phyloP scores from a whole-genome alignment of 2,113 vertebrate species.

The Miniopterus natalensis region DNA sequence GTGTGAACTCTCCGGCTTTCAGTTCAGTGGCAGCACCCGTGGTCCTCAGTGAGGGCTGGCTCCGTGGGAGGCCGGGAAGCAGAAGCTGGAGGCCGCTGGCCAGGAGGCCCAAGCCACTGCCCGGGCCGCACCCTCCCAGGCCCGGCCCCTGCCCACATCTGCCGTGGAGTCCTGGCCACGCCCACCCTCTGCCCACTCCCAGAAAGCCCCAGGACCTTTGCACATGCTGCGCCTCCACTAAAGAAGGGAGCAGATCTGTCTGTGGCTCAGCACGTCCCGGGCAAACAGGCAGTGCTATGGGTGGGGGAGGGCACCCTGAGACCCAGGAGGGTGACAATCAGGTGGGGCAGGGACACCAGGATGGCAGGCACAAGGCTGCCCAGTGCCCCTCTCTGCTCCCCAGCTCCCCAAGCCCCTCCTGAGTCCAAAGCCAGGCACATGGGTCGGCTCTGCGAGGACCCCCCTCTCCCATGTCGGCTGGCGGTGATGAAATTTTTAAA shows the following conservation, averaged over 20 bases:
- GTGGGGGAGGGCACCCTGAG: background rate
- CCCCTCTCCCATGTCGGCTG: background rate
- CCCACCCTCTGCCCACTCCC: background rate
- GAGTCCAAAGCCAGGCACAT: background rate
- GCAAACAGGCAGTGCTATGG: background rate
- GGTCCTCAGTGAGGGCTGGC: background rate
- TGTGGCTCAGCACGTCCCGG: rapidly evolving
- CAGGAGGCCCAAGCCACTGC: rapidly evolving
- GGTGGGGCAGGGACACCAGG: background rate
- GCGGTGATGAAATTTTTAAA: conserved; percentile 74
- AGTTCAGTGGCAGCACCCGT: rapidly evolving
- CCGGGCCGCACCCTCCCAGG: rapidly evolving
- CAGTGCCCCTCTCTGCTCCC: background rate
- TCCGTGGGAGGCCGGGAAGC: rapidly evolving
- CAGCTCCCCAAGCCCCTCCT: background rate
- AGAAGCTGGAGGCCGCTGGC: too few relatives aligned
- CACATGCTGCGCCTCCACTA: background rate
- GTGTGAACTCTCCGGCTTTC: background rate
- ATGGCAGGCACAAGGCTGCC: background rate
- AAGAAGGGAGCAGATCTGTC: background rate
- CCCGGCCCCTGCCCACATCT: background rate
- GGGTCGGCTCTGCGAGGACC: background rate
- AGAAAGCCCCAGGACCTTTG: background rate
- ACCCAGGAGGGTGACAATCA: rapidly evolving
- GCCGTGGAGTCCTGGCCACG: rapidly evolving